Evolutionary conservation across 2,113 vertebrate genomes (phyloP).

Genomic region (Tiliqua scincoides): DNA sequence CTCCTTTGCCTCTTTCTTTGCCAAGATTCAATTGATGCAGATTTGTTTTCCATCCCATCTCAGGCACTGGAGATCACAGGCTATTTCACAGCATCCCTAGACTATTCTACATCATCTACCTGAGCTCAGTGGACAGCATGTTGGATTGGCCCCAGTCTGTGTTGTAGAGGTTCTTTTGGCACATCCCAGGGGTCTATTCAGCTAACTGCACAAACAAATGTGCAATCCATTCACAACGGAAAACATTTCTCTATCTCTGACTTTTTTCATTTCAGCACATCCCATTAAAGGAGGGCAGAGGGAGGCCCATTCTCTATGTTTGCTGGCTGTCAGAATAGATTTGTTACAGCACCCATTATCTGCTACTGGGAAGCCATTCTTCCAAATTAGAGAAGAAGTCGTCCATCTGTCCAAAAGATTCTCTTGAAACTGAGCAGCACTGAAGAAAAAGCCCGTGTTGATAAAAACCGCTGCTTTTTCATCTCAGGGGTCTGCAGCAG

Average conservation of each 20-base stretch:
- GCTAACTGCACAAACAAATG: constrained; percentile 19
- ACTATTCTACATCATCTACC: neutral
- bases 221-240: constrained; percentile 13
- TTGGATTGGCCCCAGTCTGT: neutral
- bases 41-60: neutral
- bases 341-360: constrained; percentile 64
- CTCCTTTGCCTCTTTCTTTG: too few species aligned
- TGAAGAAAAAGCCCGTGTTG: constrained; percentile 39
- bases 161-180: constrained; percentile 17
- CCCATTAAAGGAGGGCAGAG: constrained; percentile 51
- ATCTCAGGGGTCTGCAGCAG: neutral
- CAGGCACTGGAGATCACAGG: neutral
- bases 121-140: neutral
- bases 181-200: constrained; percentile 30
- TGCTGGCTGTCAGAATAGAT: constrained; percentile 67
- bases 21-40: too few species aligned
- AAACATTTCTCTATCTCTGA: constrained; percentile 30
- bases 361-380: constrained; percentile 70
- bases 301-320: constrained; percentile 57
- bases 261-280: constrained; percentile 47
- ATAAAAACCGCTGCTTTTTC: constrained; percentile 16
- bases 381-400: constrained; percentile 66
- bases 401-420: constrained; percentile 59
- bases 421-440: constrained; percentile 28
- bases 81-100: neutral